phyloP scores from a whole-genome alignment of 2,113 vertebrate species.

The Taurulus bubalis region DNA sequence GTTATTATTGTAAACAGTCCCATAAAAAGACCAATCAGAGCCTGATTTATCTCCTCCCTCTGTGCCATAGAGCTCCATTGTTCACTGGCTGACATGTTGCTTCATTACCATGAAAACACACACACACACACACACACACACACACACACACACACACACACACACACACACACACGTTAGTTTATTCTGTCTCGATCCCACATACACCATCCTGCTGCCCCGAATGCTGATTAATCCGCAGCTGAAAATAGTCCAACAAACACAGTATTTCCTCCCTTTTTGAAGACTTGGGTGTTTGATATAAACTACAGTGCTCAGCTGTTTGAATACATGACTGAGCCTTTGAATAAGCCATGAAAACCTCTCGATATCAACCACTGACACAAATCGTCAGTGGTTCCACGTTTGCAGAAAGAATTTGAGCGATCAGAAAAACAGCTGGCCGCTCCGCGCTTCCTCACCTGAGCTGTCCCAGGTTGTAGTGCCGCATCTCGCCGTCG shows the following conservation, averaged over 20 bases:
- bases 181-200: background rate
- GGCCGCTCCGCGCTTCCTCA: slow-evolving; percentile 62
- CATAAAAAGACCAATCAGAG: background rate
- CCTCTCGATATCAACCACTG: background rate
- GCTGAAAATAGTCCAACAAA: background rate
- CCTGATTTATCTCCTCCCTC: background rate
- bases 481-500: slow-evolving; percentile 91
- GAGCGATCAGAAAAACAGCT: background rate
- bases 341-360: background rate
- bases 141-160: background rate
- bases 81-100: background rate
- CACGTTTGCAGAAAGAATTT: background rate
- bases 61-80: background rate
- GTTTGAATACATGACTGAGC: background rate
- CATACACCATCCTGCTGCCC: background rate
- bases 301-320: background rate
- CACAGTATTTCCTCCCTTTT: background rate
- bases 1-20: background rate
- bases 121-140: background rate
- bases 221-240: background rate
- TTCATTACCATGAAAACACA: background rate
- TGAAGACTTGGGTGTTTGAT: background rate
- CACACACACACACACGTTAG: background rate
- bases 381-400: background rate
- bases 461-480: slow-evolving; percentile 95